Evolutionary conservation across 1,140 invertebrate species (phyloP).

Genomic region (Arctopsyche grandis): DNA sequence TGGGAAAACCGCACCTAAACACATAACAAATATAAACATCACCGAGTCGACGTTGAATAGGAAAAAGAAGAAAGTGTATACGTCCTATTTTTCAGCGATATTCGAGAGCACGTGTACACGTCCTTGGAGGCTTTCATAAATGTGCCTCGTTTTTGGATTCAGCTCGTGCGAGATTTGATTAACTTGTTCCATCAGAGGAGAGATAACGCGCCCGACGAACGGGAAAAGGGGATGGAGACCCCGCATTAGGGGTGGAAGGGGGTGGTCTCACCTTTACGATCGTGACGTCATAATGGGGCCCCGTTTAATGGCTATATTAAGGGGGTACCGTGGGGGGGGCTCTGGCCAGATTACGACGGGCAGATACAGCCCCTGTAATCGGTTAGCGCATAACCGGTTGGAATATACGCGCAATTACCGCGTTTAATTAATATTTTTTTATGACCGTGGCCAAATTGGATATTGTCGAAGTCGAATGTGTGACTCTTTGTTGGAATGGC

Average conservation of each 20-base stretch:
- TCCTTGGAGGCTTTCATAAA: not conserved
- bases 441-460: not conserved
- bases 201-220: not conserved
- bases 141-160: constrained; percentile 6
- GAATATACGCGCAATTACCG: not conserved
- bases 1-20: too few relatives aligned
- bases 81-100: not conserved
- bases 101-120: not conserved
- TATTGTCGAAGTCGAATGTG: not conserved
- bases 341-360: constrained; percentile 6
- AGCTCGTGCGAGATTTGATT: constrained; percentile 8
- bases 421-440: constrained; percentile 18
- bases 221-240: not conserved
- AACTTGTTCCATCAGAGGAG: not conserved
- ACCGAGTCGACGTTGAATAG: too few relatives aligned
- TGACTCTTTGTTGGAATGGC: too few relatives aligned
- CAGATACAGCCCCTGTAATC: not conserved
- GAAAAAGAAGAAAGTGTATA: too few relatives aligned
- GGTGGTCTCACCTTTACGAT: constrained; percentile 1
- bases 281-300: constrained; percentile 25
- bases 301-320: constrained; percentile 26
- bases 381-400: not conserved
- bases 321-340: not conserved
- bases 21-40: too few relatives aligned
- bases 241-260: not conserved